Conservation (phyloP, 2,797 vertebrate genomes). For the Remorina albescens region DNA sequence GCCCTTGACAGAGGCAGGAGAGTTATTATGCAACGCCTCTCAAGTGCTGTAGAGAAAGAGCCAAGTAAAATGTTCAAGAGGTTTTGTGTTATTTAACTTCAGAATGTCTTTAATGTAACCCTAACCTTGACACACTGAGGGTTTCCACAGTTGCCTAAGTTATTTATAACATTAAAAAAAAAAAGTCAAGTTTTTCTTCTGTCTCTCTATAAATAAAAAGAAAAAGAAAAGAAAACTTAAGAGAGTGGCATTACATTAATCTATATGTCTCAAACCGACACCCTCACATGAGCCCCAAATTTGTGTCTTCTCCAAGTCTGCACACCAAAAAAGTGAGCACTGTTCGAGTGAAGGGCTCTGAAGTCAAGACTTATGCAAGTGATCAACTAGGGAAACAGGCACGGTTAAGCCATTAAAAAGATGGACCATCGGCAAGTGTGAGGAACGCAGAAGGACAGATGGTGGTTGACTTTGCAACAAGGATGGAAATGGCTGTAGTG, state of each 20-base stretch:
- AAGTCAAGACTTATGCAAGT: conserved; percentile 36
- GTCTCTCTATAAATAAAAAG: too few species aligned
- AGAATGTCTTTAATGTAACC: conserved; percentile 2
- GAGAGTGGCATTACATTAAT: too few species aligned
- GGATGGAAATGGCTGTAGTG: too few species aligned
- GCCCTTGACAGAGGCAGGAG: conserved; percentile 29
- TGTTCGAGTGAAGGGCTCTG: conserved; percentile 21
- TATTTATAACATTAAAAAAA: background rate
- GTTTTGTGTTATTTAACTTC: conserved; percentile 5
- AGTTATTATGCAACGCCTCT: conserved; percentile 12
- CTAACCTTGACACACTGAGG: background rate
- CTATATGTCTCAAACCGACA: background rate
- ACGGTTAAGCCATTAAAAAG: conserved; percentile 61
- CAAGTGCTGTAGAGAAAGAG: conserved; percentile 3
- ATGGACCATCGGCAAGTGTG: conserved; percentile 33
- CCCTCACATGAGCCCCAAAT: background rate
- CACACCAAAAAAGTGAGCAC: conserved; percentile 20
- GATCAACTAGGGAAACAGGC: conserved; percentile 42
- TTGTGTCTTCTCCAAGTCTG: background rate
- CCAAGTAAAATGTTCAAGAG: background rate
- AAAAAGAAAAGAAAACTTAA: too few species aligned
- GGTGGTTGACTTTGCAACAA: too few species aligned
- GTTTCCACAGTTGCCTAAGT: background rate
- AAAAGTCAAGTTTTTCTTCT: background rate
- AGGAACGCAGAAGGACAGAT: too few species aligned